Evolutionary conservation across 2,888 invertebrate genomes (phyloP), one percentile per base, ranked within the genome.

Genomic region (Drosophila meridionalis): DNA sequence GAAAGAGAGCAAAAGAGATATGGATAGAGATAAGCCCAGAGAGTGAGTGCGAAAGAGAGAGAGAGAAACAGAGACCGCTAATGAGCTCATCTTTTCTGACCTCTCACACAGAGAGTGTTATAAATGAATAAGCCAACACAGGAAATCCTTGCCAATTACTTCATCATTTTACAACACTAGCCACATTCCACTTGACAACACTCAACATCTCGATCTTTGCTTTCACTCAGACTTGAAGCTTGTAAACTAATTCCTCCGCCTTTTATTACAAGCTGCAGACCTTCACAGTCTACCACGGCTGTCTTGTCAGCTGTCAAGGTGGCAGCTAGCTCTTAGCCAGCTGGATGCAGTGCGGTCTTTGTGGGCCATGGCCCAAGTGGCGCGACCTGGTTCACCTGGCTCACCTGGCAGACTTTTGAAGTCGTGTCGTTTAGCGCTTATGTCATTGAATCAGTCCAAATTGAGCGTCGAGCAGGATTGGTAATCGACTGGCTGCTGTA

Each of bases 381-480:
- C 57, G n/a, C 52, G 34, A 66, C 52, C 59, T 62, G 45, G 71
- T 63, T 65, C 66, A 70, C 38, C 47, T 60, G 26, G 40, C 32
- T 65, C 66, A 70, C 38, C 47, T 60, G 26, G 40, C 32, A 20
- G 66, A 57, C 40, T 56, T 63, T 30, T 62, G 38, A 70, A 62
- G 57, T 65, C 45, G 42, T 57, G 59, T 55, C 63, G 63, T 53
- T 71, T 66, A 72, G 64, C 73, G 66, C 66, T 73, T 73, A 76
- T 76, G 76, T 69, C 76, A 66, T 76, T 73, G 74, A 78, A 78
- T 78, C 59, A 70, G 66, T 67, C 63, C 64, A 78, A 78, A 77
- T 78, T 69, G 69, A 58, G 74, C 78, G 65, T 53, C 66, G 73
- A 53, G 52, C 58, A 63, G 40, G 57, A 61, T 69, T 61, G 69